These are phyloP conservation scores for Nemotelus pantherinus DNA, from an alignment of 2,888 invertebrate genomes.

Conservation along the genomic window DNA sequence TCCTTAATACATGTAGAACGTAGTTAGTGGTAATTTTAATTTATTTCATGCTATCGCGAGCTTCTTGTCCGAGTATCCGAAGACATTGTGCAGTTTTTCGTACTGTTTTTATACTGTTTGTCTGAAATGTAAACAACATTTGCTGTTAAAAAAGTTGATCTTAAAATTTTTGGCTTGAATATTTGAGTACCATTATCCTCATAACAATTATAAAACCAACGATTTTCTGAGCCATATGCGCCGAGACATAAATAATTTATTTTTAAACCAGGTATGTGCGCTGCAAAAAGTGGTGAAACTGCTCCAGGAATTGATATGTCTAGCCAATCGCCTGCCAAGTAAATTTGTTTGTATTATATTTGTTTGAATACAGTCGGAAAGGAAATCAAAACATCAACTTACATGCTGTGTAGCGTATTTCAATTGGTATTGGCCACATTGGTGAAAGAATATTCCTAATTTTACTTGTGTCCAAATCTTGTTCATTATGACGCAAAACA, in stretches of 20 bases:
- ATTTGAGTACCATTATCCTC: neutral
- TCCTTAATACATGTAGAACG: too few species aligned
- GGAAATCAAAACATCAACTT: neutral
- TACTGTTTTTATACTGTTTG: neutral
- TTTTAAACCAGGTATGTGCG: neutral
- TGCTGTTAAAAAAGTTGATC: too few species aligned
- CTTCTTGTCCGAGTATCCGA: neutral
- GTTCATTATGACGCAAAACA: conserved; percentile 12
- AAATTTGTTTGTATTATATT: neutral
- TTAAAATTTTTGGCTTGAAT: neutral
- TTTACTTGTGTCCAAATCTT: conserved; percentile 13
- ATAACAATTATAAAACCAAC: conserved; percentile 2
- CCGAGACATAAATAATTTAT: neutral
- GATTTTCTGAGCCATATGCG: neutral
- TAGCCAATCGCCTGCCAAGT: conserved; percentile 3
- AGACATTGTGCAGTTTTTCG: neutral
- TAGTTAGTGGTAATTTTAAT: too few species aligned
- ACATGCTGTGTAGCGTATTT: conserved; percentile 23
- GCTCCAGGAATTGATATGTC: neutral
- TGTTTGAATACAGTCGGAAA: neutral
- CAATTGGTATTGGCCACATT: conserved; percentile 22
- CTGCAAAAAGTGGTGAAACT: neutral
- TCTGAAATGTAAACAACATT: neutral
- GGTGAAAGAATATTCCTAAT: conserved; percentile 24
- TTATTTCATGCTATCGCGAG: too few species aligned